Conservation (phyloP, 1,140 invertebrate genomes). For the Magallana angulata region DNA sequence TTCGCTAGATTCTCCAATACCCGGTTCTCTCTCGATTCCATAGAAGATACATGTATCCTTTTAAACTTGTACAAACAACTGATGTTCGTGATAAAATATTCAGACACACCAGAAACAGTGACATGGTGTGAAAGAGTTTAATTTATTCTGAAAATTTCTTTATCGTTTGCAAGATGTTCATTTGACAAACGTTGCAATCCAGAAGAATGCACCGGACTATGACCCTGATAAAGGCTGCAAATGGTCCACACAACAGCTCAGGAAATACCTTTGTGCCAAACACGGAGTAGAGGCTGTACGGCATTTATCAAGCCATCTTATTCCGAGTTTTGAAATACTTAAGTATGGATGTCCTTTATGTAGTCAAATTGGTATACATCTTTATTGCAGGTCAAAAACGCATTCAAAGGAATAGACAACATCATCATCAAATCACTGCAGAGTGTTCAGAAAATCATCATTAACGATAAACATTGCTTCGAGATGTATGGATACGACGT, state of each 20-base stretch:
- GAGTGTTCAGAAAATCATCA: constrained; percentile 80
- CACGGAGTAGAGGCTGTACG: constrained; percentile 78
- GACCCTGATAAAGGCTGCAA: constrained; percentile 82
- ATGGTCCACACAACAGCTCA: constrained; percentile 80
- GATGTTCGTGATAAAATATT: background rate
- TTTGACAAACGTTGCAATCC: constrained; percentile 82
- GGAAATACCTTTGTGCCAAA: constrained; percentile 78
- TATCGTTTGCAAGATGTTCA: constrained; percentile 78
- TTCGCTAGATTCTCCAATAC: constrained; percentile 82
- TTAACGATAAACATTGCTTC: constrained; percentile 82
- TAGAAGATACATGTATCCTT: constrained; percentile 82
- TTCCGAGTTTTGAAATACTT: background rate
- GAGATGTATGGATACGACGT: constrained; percentile 82
- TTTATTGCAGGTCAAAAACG: constrained; percentile 73
- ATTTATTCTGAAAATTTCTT: background rate
- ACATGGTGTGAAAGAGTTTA: too few relatives aligned
- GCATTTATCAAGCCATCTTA: background rate
- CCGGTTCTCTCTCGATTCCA: constrained; percentile 79
- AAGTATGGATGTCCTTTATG: too few relatives aligned
- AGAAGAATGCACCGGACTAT: constrained; percentile 81
- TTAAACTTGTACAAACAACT: background rate
- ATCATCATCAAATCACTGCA: constrained; percentile 81
- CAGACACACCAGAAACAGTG: too few relatives aligned
- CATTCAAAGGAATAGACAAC: constrained; percentile 79
- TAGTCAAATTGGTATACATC: background rate